phyloP scores from a whole-genome alignment of 1,140 invertebrate species.

The Druon quercuslanigerum region DNA sequence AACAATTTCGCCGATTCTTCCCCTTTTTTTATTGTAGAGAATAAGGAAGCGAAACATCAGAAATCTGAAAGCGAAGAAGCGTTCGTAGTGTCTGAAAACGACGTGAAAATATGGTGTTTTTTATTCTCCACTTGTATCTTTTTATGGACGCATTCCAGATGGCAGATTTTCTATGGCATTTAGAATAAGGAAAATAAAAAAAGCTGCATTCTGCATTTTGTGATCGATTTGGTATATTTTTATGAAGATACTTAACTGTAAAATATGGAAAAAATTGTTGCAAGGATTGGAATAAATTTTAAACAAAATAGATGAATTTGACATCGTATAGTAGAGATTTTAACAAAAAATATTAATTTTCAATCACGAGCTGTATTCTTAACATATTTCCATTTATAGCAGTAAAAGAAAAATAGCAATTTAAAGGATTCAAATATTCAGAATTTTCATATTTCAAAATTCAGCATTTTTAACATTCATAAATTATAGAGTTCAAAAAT shows the following conservation, averaged over 20 bases:
- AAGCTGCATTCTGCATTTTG: conserved; percentile 41
- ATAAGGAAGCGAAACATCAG: conserved; percentile 14
- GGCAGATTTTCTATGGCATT: conserved; percentile 18
- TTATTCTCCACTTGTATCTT: conserved; percentile 21
- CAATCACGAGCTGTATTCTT: too few relatives aligned
- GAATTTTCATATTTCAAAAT: too few relatives aligned
- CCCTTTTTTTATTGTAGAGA: conserved; percentile 51
- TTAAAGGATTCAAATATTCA: too few relatives aligned
- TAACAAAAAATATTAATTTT: too few relatives aligned
- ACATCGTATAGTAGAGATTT: too few relatives aligned
- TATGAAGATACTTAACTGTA: conserved; percentile 17
- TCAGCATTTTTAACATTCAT: too few relatives aligned
- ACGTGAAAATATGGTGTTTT: conserved; percentile 25
- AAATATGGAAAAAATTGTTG: background rate
- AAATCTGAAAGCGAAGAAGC: conserved; percentile 32
- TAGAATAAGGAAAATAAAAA: background rate
- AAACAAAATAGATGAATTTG: too few relatives aligned
- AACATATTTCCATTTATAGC: too few relatives aligned
- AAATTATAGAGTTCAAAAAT: too few relatives aligned
- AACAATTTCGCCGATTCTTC: conserved; percentile 64
- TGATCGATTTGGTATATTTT: conserved; percentile 32
- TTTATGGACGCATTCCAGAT: conserved; percentile 17
- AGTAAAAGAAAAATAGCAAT: too few relatives aligned
- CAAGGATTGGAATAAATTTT: too few relatives aligned
- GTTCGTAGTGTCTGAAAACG: conserved; percentile 18